phyloP scores from a whole-genome alignment of 2,888 invertebrate species.

The Alsophila aescularia region DNA sequence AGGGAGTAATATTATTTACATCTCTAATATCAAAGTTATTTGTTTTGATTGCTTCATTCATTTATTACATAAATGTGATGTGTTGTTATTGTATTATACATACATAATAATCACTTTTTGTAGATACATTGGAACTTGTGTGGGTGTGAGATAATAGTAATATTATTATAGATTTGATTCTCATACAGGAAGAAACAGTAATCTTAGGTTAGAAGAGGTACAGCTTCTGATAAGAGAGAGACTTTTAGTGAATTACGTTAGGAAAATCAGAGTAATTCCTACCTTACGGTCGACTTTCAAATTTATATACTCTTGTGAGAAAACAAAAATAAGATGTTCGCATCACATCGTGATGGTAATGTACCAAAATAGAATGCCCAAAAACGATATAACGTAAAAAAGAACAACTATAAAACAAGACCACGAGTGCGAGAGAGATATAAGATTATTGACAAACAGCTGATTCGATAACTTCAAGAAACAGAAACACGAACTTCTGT shows the following conservation, averaged over 20 bases:
- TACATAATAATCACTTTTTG: too few relatives aligned
- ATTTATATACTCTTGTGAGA: constrained; percentile 60
- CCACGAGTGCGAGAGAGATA: constrained; percentile 64
- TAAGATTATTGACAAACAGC: constrained; percentile 78
- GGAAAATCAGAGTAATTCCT: constrained; percentile 26
- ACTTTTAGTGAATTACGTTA: neutral
- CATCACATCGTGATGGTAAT: constrained; percentile 81
- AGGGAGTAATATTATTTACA: too few relatives aligned
- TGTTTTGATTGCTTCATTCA: too few relatives aligned
- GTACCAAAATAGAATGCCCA: constrained; percentile 83
- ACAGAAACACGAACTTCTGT: constrained; percentile 13
- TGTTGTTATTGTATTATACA: too few relatives aligned
- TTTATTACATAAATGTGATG: too few relatives aligned
- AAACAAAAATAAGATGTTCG: constrained; percentile 75
- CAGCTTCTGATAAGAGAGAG: neutral
- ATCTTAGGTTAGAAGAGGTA: constrained; percentile 1
- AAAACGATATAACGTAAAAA: constrained; percentile 74
- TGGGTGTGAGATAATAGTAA: too few relatives aligned
- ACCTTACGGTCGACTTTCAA: constrained; percentile 64
- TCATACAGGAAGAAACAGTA: neutral
- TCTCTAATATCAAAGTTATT: too few relatives aligned
- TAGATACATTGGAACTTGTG: neutral
- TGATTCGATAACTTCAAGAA: constrained; percentile 57
- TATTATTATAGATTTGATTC: neutral
- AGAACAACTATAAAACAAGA: constrained; percentile 59